phyloP scores from a whole-genome alignment of 2,113 vertebrate genomes.

The Eidolon helvum region DNA sequence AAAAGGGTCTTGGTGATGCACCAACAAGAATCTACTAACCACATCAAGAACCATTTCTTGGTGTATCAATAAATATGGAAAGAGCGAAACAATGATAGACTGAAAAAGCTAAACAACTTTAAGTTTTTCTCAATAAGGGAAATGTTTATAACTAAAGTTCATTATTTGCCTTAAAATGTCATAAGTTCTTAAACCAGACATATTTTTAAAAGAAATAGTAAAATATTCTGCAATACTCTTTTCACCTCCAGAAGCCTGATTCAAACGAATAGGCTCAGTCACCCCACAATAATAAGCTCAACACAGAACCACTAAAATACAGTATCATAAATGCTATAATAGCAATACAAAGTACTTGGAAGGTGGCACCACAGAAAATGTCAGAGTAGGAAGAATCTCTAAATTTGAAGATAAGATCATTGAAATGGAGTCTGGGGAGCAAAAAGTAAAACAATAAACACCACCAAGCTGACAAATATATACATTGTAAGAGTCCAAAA shows the following conservation, averaged over 20 bases:
- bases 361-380: background rate
- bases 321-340: background rate
- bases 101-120: background rate
- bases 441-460: background rate
- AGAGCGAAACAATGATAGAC: background rate
- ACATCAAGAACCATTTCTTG: background rate
- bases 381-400: background rate
- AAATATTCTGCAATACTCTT: background rate
- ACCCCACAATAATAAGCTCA: background rate
- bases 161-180: background rate
- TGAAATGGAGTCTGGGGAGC: background rate
- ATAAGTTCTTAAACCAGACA: background rate
- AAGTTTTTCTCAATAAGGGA: background rate
- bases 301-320: background rate
- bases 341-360: background rate
- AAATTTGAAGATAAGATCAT: background rate
- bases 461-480: background rate
- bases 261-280: background rate
- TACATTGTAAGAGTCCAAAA: background rate
- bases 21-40: background rate
- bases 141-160: background rate
- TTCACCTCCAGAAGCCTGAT: background rate
- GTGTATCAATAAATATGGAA: background rate
- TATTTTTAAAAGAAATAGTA: background rate
- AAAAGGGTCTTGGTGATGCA: background rate